Evolutionary conservation across 1,140 invertebrate species (phyloP).

Genomic region (Aphaenogaster floridana): DNA sequence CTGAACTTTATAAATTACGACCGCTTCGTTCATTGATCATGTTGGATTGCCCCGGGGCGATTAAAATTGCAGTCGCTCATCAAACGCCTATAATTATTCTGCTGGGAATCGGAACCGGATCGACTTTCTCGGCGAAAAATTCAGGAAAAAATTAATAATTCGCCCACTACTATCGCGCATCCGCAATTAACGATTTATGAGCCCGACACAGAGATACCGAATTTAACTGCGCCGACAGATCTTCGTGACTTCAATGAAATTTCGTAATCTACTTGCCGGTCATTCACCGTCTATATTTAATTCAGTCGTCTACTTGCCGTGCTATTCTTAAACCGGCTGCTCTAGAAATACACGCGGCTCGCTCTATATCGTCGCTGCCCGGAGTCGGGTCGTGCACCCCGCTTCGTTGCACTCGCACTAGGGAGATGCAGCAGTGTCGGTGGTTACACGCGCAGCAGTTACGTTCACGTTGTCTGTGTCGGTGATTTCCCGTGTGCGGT

Average conservation of each 20-base stretch:
- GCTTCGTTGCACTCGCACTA: slow-evolving; percentile 54
- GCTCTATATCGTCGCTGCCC: slow-evolving; percentile 57
- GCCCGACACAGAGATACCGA: background rate
- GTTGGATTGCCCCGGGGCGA: background rate
- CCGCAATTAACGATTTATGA: background rate
- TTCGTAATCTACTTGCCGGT: slow-evolving; percentile 79
- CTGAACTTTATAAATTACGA: slow-evolving; percentile 1
- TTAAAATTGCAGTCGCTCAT: slow-evolving; percentile 32
- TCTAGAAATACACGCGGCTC: slow-evolving; percentile 82
- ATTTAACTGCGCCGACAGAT: slow-evolving; percentile 1
- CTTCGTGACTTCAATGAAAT: slow-evolving; percentile 77
- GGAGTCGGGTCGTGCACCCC: slow-evolving; percentile 74
- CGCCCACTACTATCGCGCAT: background rate
- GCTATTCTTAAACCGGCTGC: slow-evolving; percentile 82
- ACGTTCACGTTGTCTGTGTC: background rate
- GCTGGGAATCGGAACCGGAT: background rate
- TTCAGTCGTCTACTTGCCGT: slow-evolving; percentile 81
- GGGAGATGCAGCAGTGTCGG: slow-evolving; percentile 39
- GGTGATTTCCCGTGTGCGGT: background rate
- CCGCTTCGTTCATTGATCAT: background rate
- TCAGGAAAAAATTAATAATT: background rate
- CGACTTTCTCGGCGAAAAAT: background rate
- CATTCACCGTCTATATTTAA: slow-evolving; percentile 84
- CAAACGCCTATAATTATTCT: slow-evolving; percentile 11
- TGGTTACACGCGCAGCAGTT: slow-evolving; percentile 8